Base-by-base conservation (phyloP, 2,888 invertebrate species). In the Acanthosepion lycidas region DNA sequence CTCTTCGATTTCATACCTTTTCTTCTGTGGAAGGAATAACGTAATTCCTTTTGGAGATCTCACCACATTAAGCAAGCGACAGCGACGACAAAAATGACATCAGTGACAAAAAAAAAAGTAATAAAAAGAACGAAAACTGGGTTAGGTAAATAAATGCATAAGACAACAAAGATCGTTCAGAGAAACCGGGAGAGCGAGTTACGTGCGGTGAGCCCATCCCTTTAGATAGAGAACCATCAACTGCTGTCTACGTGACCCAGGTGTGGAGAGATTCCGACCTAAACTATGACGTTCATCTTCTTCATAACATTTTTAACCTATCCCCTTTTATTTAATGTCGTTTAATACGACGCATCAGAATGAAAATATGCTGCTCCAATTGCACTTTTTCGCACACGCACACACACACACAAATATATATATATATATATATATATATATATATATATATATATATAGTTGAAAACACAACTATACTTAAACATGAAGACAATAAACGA, bases 141-240 rank as follows among this genome's bases (percentile, higher is more conserved):
- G 78, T 78, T 78, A 78, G 15, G n/a, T 78, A 78, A 78, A 78
- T 78, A 78, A 15, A 78, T 78, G 78, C 33, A 78, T n/a, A 33
- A 15, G n/a, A n/a, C 64, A 78, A 78, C n/a, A 33, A 78, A n/a
- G n/a, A 78, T 78, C 78, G 78, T 33, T 78, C n/a, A 33, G n/a
- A 78, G 78, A 78, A 78, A 78, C 78, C 78, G 78, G 78, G 78
- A n/a, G n/a, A 78, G 78, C 78, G n/a, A 78, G 78, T 78, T 78
- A n/a, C n/a, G 78, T 78, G 78, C n/a, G 78, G 15, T n/a, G 78
- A 78, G n/a, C 78, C 78, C n/a, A n/a, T n/a, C n/a, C 78, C n/a
- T n/a, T n/a, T 2, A 15, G n/a, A 78, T 78, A 78, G 78, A 78
- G 78, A n/a, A 78, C 78, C 78, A 78, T 78, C n/a, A 33, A 78